Evolutionary conservation across 2,888 invertebrate species (phyloP), one percentile per base, ranked within the genome.

Genomic region (Eristalis tenax): DNA sequence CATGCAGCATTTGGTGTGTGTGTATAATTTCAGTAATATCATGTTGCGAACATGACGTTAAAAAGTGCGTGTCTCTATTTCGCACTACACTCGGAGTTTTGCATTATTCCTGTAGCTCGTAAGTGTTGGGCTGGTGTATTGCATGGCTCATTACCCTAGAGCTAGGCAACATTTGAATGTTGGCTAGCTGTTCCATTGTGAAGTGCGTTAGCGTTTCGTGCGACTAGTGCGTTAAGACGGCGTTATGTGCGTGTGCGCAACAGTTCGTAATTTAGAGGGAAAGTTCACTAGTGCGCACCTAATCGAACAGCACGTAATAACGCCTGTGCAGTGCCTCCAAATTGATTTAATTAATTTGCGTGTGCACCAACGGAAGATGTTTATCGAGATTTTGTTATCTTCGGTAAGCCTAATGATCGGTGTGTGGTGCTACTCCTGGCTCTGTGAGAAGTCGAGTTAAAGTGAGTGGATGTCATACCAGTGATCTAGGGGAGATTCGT

Each of bases 51-150:
- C 87, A 87, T 77, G 79, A 87, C 73, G 83, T 87, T 87, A 87
- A 80, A 86, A 87, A 87, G 79, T 87, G 87, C 87, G 87, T 87
- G 87, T 83, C 87, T 83, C 83, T 80, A 83, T 83, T 87, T 87
- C 83, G 83, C 86, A 66, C 86, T 82, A 78, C 74, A 74, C 57
- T 76, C 64, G 56, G 13, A 43, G 56, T 61, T 63, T 40, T 28
- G 18, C 57, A 18, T n/a, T 28, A 71, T 40, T 43, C 22, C 26
- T 23, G 40, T 28, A 6, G 28, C 50, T n/a, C 18, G 74, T 70
- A 61, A 56, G 50, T 56, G 79, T 57, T 38, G 38, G 57, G 22
- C 38, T 43, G 8, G 40, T 5, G 32, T 22, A 56, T 59, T 38
- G 11, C 61, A 74, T 18, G 69, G 71, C 77, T 40, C 79, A 73